Evolutionary conservation across 2,113 vertebrate genomes (phyloP).

Genomic region (Mola mola): DNA sequence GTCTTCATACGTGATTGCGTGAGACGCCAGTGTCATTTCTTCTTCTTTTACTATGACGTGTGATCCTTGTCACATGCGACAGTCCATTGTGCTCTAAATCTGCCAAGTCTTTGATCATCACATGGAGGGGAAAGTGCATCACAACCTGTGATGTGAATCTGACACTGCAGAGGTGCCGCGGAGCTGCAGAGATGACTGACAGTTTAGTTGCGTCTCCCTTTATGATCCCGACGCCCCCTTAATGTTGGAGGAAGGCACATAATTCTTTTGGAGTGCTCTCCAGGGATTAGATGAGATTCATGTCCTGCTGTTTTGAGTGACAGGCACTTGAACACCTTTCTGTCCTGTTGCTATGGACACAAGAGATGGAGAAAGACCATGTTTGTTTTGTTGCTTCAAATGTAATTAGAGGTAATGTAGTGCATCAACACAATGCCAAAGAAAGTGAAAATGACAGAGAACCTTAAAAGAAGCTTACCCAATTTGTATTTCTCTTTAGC

Average conservation of each 20-base stretch:
- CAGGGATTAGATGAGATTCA: constrained; percentile 64
- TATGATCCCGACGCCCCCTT: constrained; percentile 36
- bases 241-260: constrained; percentile 69
- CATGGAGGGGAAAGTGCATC: constrained; percentile 23
- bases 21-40: constrained; percentile 1
- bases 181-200: constrained; percentile 12
- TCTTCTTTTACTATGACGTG: neutral
- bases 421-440: too few species aligned
- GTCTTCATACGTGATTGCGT: constrained; percentile 25
- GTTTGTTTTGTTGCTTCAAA: constrained; percentile 2
- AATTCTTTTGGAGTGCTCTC: constrained; percentile 49
- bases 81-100: constrained; percentile 27
- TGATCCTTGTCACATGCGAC: neutral
- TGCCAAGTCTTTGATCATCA: constrained; percentile 26
- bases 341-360: constrained; percentile 82
- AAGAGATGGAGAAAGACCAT: constrained; percentile 23
- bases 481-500: constrained; percentile 90
- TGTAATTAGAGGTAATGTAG: neutral
- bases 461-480: constrained; percentile 71
- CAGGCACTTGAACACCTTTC: constrained; percentile 85
- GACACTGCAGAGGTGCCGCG: constrained; percentile 21
- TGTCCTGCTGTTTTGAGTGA: constrained; percentile 81
- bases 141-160: neutral
- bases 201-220: constrained; percentile 42
- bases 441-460: neutral